Base-by-base conservation (phyloP, 2,113 vertebrate genomes). In the Muntiacus muntjak region DNA sequence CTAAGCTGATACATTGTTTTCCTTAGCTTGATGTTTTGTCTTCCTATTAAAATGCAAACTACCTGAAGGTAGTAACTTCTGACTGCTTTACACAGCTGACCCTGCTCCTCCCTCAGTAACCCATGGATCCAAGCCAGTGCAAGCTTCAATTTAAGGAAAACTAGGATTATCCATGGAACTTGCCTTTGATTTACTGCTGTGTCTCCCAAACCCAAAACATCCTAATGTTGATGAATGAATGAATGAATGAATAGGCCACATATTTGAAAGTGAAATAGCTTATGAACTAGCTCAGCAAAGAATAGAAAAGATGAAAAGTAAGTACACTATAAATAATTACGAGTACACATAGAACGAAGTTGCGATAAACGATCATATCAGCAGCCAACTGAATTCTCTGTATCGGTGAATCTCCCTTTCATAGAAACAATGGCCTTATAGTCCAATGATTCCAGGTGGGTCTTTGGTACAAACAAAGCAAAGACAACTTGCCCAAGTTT, bases 391-490 rank as follows among this genome's bases (percentile, higher is more conserved):
- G 11, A 79, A 14, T 2, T 58, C 47, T 88, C 92, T 47, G 12
- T 23, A 5, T 3, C 33, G n/a, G 33, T 1, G 6, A 76, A n/a
- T 50, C 26, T 57, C 47, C 36, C 57, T 81, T 64, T 36, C 40
- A 6, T 1, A 47, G 47, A 91, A 82, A 87, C 40, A 7, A 3
- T 17, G n/a, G 64, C 55, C 43, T 79, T 62, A 19, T 11, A 19
- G 94, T 45, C 33, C 50, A 13, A 7, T 19, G 36, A 87, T 19
- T 83, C 43, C 47, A 71, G 50, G 45, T 11, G 12, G 36, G 52
- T 74, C 45, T 95, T 67, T 50, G 58, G 91, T 55, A 95, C 25
- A 81, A 89, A 78, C 78, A 91, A 74, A 94, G 85, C 52, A 58
- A 92, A 94, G 36, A 54, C 64, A 33, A 62, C 33, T 30, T 67